A percentile compares a stretch with the other conserved stretches of the same genome.
These are phyloP conservation scores for Diarsia mendica DNA, from an alignment of 2,888 invertebrate genomes.

Conservation along the genomic window DNA sequence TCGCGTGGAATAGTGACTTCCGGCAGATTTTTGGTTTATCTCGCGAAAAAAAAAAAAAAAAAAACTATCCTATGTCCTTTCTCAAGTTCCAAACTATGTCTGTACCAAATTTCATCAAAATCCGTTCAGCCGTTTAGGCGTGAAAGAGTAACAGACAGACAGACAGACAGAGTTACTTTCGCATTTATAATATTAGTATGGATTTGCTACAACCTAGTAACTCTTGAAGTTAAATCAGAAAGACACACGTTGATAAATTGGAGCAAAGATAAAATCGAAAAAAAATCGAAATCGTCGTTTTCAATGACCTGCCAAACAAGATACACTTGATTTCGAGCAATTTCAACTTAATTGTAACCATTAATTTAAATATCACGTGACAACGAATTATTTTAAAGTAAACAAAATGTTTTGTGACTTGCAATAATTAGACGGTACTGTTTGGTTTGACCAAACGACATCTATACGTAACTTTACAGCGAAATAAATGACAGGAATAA, in stretches of 20 bases:
- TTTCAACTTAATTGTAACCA: slow-evolving; percentile 10
- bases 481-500: not conserved
- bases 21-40: no score
- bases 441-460: not conserved
- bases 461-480: not conserved
- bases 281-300: no score
- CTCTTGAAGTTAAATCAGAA: slow-evolving; percentile 18
- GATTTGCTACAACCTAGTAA: slow-evolving; percentile 32
- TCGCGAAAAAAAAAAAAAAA: no score
- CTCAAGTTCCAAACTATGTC: no score
- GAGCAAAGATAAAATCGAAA: slow-evolving; percentile 30
- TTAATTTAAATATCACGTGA: slow-evolving; percentile 31
- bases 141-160: no score
- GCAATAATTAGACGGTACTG: not conserved
- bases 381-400: not conserved
- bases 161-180: no score
- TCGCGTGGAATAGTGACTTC: no score
- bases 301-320: slow-evolving; percentile 46
- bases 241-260: slow-evolving; percentile 30
- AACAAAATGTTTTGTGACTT: slow-evolving; percentile 2
- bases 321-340: slow-evolving; percentile 21
- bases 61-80: no score
- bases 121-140: no score
- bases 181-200: no score
- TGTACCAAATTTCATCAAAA: no score